Percentiles rank a stretch among this genome's conserved stretches.
phyloP scores from a whole-genome alignment of 2,113 vertebrate species.

The Pseudolaguvia tuberculata region DNA sequence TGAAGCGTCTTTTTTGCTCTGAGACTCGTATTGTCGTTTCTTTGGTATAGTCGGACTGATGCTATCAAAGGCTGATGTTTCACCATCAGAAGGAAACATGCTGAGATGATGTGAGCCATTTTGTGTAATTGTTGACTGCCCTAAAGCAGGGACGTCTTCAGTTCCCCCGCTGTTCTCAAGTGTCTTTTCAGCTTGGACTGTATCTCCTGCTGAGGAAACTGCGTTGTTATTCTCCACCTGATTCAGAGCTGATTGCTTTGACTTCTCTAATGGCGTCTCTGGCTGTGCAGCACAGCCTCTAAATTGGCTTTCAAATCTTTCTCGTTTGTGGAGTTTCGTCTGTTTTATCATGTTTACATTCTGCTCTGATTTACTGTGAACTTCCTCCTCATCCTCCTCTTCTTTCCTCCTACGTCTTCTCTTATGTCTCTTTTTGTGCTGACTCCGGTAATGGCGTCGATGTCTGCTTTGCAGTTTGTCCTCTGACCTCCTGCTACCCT shows the following conservation, averaged over 20 bases:
- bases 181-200: constrained; percentile 45
- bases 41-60: constrained; percentile 59
- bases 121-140: constrained; percentile 31
- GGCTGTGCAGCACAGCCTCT: constrained; percentile 48
- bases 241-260: constrained; percentile 54
- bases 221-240: constrained; percentile 44
- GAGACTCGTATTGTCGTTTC: constrained; percentile 58
- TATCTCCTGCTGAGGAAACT: constrained; percentile 32
- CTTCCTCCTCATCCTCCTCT: constrained; percentile 9
- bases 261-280: constrained; percentile 52
- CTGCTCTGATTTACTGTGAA: constrained; percentile 9
- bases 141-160: constrained; percentile 25
- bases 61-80: constrained; percentile 44
- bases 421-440: constrained; percentile 46
- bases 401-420: constrained; percentile 40
- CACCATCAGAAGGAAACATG: constrained; percentile 16
- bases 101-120: constrained; percentile 6
- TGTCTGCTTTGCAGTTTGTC: constrained; percentile 44
- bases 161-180: constrained; percentile 33
- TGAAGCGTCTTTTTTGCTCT: constrained; percentile 55
- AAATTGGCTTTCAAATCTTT: constrained; percentile 52
- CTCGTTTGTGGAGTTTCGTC: constrained; percentile 43
- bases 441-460: constrained; percentile 44
- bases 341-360: constrained; percentile 44
- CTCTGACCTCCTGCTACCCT: constrained; percentile 17